These are phyloP conservation scores for Hipparchia semele DNA, from an alignment of 2,888 invertebrate genomes.

Conservation along the genomic window DNA sequence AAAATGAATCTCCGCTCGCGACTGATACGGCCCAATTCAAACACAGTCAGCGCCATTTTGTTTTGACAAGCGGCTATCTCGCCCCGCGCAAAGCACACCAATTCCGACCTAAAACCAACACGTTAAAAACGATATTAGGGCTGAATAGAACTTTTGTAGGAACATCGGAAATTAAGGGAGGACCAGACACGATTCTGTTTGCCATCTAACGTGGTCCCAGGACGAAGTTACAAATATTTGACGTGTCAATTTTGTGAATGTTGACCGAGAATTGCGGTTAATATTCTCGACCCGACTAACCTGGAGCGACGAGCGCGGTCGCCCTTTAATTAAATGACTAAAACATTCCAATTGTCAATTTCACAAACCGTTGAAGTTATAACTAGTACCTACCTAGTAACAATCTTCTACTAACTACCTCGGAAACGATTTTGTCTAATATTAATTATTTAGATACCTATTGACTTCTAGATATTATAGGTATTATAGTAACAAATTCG, in stretches of 20 bases:
- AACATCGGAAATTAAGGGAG: slow-evolving; percentile 83
- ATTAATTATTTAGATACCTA: too few species aligned
- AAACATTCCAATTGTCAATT: slow-evolving; percentile 78
- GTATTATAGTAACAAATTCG: too few species aligned
- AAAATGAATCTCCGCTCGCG: slow-evolving; percentile 82
- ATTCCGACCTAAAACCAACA: slow-evolving; percentile 56
- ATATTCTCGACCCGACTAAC: slow-evolving; percentile 78
- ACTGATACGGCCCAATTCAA: slow-evolving; percentile 83
- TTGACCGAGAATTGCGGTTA: slow-evolving; percentile 83
- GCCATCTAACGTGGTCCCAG: slow-evolving; percentile 82
- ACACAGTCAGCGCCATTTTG: slow-evolving; percentile 82
- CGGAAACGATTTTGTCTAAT: neutral
- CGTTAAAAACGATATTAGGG: slow-evolving; percentile 56
- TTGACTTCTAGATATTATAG: too few species aligned
- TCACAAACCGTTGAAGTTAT: slow-evolving; percentile 50
- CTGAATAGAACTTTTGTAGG: slow-evolving; percentile 55
- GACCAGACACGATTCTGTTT: slow-evolving; percentile 83
- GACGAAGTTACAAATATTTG: slow-evolving; percentile 84
- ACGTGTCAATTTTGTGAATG: slow-evolving; percentile 84
- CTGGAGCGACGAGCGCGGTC: slow-evolving; percentile 58
- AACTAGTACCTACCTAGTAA: slow-evolving; percentile 5
- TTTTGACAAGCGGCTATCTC: slow-evolving; percentile 80
- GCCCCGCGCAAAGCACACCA: slow-evolving; percentile 47
- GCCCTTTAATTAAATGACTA: slow-evolving; percentile 79
- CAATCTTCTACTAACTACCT: slow-evolving; percentile 5